Base-by-base conservation (phyloP, 2,888 invertebrate species). In the Drosophila monieri region DNA sequence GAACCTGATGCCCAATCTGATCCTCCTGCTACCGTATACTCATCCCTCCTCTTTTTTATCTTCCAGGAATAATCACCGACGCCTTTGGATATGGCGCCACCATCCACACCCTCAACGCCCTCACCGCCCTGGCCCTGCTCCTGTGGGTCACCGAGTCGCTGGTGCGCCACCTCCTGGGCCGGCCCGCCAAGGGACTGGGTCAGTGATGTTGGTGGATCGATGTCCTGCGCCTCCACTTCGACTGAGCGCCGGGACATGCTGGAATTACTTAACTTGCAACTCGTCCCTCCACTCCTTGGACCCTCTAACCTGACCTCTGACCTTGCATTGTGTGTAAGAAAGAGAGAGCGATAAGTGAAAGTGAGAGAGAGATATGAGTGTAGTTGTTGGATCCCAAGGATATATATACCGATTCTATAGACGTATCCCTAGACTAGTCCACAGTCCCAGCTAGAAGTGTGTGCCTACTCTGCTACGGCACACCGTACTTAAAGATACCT, bases 31-130 rank as follows among this genome's bases (percentile, higher is more conserved):
- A 30, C 30, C 2, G 12, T 46, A 46, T n/a, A 8, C 39, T 15
- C 8, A 39, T 15, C 15, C 4, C 15, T 10, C 15, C 14, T 5
- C 25, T 23, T 14, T 0, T 1, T 6, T 27, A 3, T 9, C 1
- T 37, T 21, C 1, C 48, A 90, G 90, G 90, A 14, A 56, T 83
- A 21, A 57, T 90, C 4, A 91, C 91, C 0, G 84, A 87, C n/a
- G 73, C 80, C 8, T 85, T 69, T 6, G 87, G 85, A 48, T 90
- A 90, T 58, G 66, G 37, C 6, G 74, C 80, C 32, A 85, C 91
- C 25, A 91, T 90, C 0, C 90, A 90, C 39, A 69, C 73, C 52
- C 83, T 90, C 21, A 90, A 90, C 39, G 3, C 49, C 0, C 39
- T 90, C n/a, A 90, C 91, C 3, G 58, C 15, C 0, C 0, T 88